phyloP scores from a whole-genome alignment of 2,888 invertebrate species.

The Meteorus cinctellus region DNA sequence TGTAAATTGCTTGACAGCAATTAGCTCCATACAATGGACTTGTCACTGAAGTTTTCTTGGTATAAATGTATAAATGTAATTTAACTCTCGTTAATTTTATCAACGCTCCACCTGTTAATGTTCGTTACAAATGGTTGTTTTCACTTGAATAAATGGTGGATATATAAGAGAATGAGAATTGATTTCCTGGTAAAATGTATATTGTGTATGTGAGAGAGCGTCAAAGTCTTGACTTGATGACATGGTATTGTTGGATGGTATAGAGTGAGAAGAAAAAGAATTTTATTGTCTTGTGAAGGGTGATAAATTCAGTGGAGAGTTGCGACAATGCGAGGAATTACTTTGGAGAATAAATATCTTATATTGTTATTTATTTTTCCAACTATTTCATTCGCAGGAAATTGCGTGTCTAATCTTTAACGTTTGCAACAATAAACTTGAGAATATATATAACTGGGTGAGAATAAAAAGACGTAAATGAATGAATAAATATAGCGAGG shows the following conservation, averaged over 20 bases:
- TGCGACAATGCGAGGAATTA: conserved; percentile 3
- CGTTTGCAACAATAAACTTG: conserved; percentile 20
- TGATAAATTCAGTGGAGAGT: conserved; percentile 23
- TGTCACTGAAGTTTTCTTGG: conserved; percentile 26
- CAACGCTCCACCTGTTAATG: conserved; percentile 32
- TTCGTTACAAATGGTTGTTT: background rate
- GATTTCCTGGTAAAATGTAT: conserved; percentile 26
- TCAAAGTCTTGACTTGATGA: conserved; percentile 20
- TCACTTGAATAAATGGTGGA: conserved; percentile 3
- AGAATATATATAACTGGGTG: conserved; percentile 19
- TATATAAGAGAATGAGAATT: background rate
- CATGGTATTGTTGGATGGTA: background rate
- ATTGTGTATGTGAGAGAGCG: background rate
- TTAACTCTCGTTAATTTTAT: conserved; percentile 27
- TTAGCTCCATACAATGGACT: conserved; percentile 48
- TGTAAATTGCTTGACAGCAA: conserved; percentile 51
- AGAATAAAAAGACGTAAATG: conserved; percentile 2
- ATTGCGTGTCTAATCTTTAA: conserved; percentile 34
- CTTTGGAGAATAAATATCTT: conserved; percentile 18
- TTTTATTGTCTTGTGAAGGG: conserved; percentile 32
- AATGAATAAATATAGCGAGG: background rate
- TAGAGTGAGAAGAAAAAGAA: background rate
- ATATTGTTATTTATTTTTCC: conserved; percentile 17
- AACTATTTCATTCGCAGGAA: conserved; percentile 23
- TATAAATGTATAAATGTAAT: conserved; percentile 21